Conservation (phyloP, 92 coral and sea anemone species). For the Siderastrea radians region DNA sequence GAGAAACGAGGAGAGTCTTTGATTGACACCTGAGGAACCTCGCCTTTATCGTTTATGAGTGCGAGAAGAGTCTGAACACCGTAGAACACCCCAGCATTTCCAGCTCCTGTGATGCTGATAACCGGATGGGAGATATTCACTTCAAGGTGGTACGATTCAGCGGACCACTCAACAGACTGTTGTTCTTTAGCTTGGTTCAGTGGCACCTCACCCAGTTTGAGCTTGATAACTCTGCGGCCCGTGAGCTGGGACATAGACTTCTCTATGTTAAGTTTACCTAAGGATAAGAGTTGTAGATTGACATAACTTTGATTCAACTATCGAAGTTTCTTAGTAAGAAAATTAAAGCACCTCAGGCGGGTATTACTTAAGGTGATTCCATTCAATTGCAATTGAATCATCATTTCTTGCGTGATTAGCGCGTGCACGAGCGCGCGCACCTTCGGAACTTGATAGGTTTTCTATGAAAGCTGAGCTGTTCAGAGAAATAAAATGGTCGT, state of each 20-base stretch:
- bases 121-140: slow-evolving; percentile 36
- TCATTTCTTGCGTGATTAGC: too few species aligned
- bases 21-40: slow-evolving; percentile 74
- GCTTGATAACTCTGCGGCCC: slow-evolving; percentile 5
- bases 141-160: slow-evolving; percentile 76
- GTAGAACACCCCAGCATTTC: slow-evolving; percentile 81
- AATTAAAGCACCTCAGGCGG: too few species aligned
- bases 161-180: slow-evolving; percentile 36
- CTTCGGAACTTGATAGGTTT: too few species aligned
- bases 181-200: not conserved
- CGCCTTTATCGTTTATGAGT: slow-evolving; percentile 49
- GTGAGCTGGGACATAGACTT: slow-evolving; percentile 5
- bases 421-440: too few species aligned
- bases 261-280: slow-evolving; percentile 17
- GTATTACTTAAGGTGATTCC: too few species aligned
- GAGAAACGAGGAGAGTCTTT: slow-evolving; percentile 82
- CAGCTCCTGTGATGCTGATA: slow-evolving; percentile 67
- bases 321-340: not conserved
- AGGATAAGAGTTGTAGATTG: not conserved
- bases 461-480: too few species aligned
- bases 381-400: too few species aligned
- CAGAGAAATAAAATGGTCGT: too few species aligned
- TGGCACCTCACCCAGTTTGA: not conserved
- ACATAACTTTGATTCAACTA: too few species aligned
- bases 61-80: slow-evolving; percentile 89